Conservation (phyloP, 1,140 invertebrate genomes). For the Luehdorfia chinensis region DNA sequence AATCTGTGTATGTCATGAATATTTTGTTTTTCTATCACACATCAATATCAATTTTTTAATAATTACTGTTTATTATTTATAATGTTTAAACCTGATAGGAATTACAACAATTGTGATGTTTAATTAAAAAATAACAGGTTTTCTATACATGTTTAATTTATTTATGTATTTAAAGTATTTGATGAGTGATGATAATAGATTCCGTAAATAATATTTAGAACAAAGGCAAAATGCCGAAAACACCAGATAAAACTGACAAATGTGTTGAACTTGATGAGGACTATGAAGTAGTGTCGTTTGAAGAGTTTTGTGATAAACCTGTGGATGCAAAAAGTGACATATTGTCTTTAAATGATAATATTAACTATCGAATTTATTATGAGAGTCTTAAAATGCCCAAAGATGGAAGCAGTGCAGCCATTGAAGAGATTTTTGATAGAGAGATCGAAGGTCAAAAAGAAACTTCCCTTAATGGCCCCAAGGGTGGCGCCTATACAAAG, state of each 20-base stretch:
- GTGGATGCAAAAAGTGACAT: slow-evolving; percentile 71
- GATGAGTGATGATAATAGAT: too few species aligned
- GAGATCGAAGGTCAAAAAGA: slow-evolving; percentile 56
- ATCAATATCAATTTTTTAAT: too few species aligned
- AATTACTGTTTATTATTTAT: too few species aligned
- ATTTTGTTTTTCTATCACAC: too few species aligned
- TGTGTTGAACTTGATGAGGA: slow-evolving; percentile 59
- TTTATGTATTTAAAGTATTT: too few species aligned
- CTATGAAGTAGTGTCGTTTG: slow-evolving; percentile 77
- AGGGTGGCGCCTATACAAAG: slow-evolving; percentile 54
- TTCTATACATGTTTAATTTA: too few species aligned
- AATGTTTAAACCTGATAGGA: too few species aligned
- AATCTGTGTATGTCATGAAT: too few species aligned
- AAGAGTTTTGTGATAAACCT: slow-evolving; percentile 77
- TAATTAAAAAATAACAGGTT: too few species aligned
- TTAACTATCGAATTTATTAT: slow-evolving; percentile 72
- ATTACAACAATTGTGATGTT: too few species aligned
- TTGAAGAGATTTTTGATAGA: slow-evolving; percentile 13
- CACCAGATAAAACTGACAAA: slow-evolving; percentile 69
- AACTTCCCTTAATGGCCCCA: slow-evolving; percentile 59
- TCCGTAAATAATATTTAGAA: too few species aligned
- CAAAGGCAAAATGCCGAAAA: slow-evolving; percentile 58
- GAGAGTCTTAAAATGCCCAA: slow-evolving; percentile 57
- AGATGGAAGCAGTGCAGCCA: slow-evolving; percentile 54
- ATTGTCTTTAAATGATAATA: slow-evolving; percentile 73